Percentiles rank a stretch among this genome's conserved stretches.
Conservation (phyloP, 92 coral and sea anemone genomes). For the Diadumene lineata region DNA sequence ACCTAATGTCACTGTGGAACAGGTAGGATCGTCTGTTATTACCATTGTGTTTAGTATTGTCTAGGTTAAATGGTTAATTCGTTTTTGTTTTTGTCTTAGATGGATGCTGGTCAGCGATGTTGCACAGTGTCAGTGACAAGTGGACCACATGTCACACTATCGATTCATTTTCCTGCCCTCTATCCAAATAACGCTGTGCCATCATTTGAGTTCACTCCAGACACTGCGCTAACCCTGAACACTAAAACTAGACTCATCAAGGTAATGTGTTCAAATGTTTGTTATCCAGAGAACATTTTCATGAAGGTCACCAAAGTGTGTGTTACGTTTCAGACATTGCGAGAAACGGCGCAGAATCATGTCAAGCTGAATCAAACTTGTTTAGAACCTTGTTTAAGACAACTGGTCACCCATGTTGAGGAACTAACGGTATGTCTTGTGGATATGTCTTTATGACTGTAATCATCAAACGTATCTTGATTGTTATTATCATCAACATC, state of each 20-base stretch:
- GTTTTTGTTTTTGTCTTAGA: constrained; percentile 43
- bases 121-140: constrained; percentile 88
- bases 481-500: not conserved
- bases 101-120: constrained; percentile 91
- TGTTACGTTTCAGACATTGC: constrained; percentile 58
- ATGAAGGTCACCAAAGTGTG: not conserved
- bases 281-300: no score
- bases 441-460: no score
- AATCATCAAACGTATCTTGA: no score
- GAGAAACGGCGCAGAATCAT: constrained; percentile 89
- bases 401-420: constrained; percentile 82
- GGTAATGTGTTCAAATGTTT: constrained; percentile 50
- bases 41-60: no score
- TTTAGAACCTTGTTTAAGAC: constrained; percentile 89
- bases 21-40: no score
- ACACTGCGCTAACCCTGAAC: constrained; percentile 72
- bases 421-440: constrained; percentile 75
- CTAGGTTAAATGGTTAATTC: no score
- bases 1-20: constrained; percentile 79
- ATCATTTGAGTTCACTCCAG: constrained; percentile 86
- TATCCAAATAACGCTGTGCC: constrained; percentile 96
- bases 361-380: constrained; percentile 88
- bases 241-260: constrained; percentile 86
- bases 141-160: constrained; percentile 69
- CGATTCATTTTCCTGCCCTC: constrained; percentile 84